Percentiles rank a stretch among this genome's conserved stretches.
phyloP scores from a whole-genome alignment of 2,113 vertebrate genomes.

The Passer montanus region DNA sequence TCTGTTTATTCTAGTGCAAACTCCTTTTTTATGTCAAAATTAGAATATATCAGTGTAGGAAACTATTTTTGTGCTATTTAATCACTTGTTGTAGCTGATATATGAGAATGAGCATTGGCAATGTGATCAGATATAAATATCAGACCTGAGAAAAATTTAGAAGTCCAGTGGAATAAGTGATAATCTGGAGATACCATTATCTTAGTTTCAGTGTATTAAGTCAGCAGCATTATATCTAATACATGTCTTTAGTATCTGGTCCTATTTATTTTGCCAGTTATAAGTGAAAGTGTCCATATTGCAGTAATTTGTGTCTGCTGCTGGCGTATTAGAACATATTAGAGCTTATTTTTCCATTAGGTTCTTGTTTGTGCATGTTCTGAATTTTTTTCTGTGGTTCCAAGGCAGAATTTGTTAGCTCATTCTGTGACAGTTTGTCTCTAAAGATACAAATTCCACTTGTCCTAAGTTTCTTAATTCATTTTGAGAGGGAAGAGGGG shows the following conservation, averaged over 20 bases:
- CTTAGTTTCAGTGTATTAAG: not conserved
- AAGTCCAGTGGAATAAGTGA: not conserved
- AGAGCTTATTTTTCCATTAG: not conserved
- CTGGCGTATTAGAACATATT: not conserved
- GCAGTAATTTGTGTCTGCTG: not conserved
- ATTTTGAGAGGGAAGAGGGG: not conserved
- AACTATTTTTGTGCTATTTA: not conserved
- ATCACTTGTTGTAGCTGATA: not conserved
- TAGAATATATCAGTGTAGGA: not conserved
- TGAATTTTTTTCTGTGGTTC: not conserved
- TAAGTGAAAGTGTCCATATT: not conserved
- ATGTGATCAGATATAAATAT: not conserved
- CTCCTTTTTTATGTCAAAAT: not conserved
- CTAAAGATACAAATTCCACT: constrained; percentile 44
- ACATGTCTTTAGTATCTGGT: not conserved
- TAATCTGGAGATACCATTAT: not conserved
- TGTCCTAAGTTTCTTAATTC: constrained; percentile 37
- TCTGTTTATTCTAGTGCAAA: not conserved
- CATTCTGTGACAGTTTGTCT: not conserved
- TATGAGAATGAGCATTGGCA: not conserved
- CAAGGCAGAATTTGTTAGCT: not conserved
- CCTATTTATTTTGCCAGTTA: not conserved
- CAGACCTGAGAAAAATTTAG: too few relatives aligned
- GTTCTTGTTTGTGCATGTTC: not conserved
- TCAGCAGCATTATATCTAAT: not conserved